Conservation (phyloP, 1,140 invertebrate genomes). For the Conus ventricosus region DNA sequence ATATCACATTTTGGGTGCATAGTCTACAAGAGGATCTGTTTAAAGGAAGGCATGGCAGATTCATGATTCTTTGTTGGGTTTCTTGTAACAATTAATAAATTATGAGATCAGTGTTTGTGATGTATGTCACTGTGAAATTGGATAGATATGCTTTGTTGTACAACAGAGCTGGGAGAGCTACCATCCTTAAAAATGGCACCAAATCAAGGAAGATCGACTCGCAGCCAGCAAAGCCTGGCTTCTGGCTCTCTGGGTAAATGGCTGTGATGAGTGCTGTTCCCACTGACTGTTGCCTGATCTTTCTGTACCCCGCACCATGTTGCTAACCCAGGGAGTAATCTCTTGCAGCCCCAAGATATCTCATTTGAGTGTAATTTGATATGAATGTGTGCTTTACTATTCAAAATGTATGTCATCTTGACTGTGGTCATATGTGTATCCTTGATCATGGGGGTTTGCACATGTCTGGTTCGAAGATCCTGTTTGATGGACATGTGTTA, state of each 20-base stretch:
- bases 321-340: background rate
- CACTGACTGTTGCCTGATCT: background rate
- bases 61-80: background rate
- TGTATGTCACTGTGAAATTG: background rate
- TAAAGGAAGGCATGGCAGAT: too few species aligned
- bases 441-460: background rate
- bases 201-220: constrained; percentile 2
- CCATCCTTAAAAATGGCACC: constrained; percentile 1
- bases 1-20: too few species aligned
- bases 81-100: background rate
- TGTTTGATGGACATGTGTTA: background rate
- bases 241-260: constrained; percentile 22
- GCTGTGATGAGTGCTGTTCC: background rate
- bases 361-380: too few species aligned
- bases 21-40: too few species aligned
- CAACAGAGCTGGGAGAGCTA: constrained; percentile 21
- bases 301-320: background rate
- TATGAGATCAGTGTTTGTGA: background rate
- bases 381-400: too few species aligned
- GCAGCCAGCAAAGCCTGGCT: constrained; percentile 25
- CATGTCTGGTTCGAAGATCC: background rate
- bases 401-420: background rate
- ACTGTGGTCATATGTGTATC: background rate
- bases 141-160: background rate
- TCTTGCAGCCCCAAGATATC: background rate